Evolutionary conservation across 53 echinoderm and acorn worm species (phyloP), one percentile per base, ranked within the genome.

Genomic region (Echinometra lucunter): DNA sequence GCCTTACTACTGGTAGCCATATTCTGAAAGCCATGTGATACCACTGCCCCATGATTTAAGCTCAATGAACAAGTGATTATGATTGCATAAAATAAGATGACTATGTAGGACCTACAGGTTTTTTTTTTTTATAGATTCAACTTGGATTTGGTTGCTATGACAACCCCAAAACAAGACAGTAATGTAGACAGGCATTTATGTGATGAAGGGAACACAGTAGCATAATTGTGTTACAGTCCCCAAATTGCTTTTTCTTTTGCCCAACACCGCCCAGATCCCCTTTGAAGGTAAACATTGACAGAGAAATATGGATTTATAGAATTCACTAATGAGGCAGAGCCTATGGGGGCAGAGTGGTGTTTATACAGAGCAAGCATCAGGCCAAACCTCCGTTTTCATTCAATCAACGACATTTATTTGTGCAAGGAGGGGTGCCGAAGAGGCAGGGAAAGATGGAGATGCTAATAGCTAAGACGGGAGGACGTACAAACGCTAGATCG

Each of bases 391-490:
- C 44, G 91, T 91, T 91, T 91, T 91, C 69, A 91, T 91, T 91
- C 91, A 91, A 69, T 91, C 91, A 44, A 40, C 85, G 28, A 30
- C 91, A 91, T 91, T 91, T 91, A 91, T 91, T 91, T 91, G 91
- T 45, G 91, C 25, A 91, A 67, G 91, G 91, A 91, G 66, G 45
- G 66, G 91, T 91, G 91, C n/a, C 25, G 47, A 40, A 89, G 49
- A 89, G 69, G 44, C 49, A 44, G 12, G 8, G 67, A 40, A 40
- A 45, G 66, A 0, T 4, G 66, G 45, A 44, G 91, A 91, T 91
- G 91, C 91, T 91, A 90, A 90, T 58, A 90, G 90, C 90, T 23
- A 58, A 23, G 91, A 42, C 69, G 91, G 42, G 45, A 45, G 70
- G 40, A 67, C 45, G 69, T 37, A 69, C 25, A 70, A 69, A 70